These are phyloP conservation scores for Agriopis leucophaearia DNA, from an alignment of 2,888 invertebrate species.

Conservation along the genomic window DNA sequence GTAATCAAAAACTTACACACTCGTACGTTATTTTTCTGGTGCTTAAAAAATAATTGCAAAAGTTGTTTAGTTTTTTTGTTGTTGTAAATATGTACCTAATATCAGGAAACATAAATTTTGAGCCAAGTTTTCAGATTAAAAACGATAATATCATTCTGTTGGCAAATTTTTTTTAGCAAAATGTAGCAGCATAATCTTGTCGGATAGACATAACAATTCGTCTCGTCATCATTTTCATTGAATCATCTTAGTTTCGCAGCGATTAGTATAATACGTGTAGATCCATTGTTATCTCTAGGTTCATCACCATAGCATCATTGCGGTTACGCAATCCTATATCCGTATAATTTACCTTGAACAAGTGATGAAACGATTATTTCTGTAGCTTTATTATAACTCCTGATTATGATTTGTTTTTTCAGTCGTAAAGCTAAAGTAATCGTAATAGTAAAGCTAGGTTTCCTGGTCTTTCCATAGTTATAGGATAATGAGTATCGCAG, in stretches of 20 bases:
- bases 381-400: background rate
- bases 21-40: no score
- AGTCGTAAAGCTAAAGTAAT: background rate
- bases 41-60: no score
- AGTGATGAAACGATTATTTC: constrained; percentile 16
- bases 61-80: no score
- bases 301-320: constrained; percentile 18
- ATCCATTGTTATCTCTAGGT: constrained; percentile 10
- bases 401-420: constrained; percentile 4
- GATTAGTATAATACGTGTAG: constrained; percentile 14
- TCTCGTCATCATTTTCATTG: constrained; percentile 9
- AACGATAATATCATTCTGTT: background rate
- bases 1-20: no score
- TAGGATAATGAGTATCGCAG: no score
- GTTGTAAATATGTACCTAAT: no score
- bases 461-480: background rate
- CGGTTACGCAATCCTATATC: constrained; percentile 17
- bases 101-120: no score
- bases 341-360: constrained; percentile 12
- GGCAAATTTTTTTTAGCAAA: background rate
- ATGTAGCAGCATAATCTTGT: background rate
- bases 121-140: no score
- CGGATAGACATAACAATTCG: background rate
- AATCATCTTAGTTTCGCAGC: constrained; percentile 10
- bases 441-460: no score